Conservation (phyloP, 2,113 vertebrate genomes). For the Poicephalus gulielmi region DNA sequence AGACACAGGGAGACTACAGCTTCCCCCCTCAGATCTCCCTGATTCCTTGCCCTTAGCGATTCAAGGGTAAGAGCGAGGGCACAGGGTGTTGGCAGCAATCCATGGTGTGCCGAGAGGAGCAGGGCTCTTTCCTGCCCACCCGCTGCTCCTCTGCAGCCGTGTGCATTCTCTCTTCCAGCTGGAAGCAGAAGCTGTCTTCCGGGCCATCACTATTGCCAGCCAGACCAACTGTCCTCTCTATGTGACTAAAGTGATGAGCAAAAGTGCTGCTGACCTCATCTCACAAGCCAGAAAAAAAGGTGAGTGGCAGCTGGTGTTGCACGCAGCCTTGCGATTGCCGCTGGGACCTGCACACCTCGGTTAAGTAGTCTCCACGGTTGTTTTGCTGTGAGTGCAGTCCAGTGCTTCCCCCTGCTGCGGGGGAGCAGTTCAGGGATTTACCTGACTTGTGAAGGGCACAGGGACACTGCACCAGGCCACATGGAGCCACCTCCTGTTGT, state of each 20-base stretch:
- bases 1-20: fast-evolving
- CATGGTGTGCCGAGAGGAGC: neutral
- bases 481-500: neutral
- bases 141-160: neutral
- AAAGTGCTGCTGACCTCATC: constrained; percentile 96
- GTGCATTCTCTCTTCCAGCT: constrained; percentile 74
- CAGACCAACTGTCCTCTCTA: constrained; percentile 99
- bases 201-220: constrained; percentile 95
- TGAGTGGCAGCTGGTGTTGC: constrained; percentile 39
- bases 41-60: neutral
- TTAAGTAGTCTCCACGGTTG: neutral
- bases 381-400: neutral
- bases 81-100: neutral
- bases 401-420: neutral
- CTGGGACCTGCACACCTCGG: neutral
- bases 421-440: neutral
- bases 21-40: neutral
- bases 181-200: constrained; percentile 96
- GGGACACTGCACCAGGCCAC: neutral
- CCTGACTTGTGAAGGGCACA: neutral
- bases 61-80: neutral
- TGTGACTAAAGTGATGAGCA: constrained; percentile 97
- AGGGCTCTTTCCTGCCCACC: neutral
- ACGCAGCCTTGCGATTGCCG: fast-evolving
- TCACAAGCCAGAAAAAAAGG: constrained; percentile 97